Conservation (phyloP, 2,113 vertebrate species). For the Callipepla californica region DNA sequence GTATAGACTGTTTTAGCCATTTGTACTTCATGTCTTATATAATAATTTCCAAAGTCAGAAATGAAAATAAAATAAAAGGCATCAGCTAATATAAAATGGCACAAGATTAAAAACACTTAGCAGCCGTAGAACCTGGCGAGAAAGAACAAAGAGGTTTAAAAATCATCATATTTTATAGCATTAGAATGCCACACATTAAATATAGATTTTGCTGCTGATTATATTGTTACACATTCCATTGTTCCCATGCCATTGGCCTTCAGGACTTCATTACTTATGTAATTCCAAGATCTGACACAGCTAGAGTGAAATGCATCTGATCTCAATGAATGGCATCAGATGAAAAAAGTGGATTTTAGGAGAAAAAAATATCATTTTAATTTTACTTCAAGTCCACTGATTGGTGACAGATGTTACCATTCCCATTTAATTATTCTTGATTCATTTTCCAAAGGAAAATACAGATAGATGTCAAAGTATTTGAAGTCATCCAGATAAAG, state of each 20-base stretch:
- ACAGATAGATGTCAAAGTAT: conserved; percentile 75
- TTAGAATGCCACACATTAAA: conserved; percentile 74
- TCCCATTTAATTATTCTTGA: conserved; percentile 81
- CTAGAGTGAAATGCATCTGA: conserved; percentile 79
- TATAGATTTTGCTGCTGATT: conserved; percentile 79
- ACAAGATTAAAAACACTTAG: conserved; percentile 58
- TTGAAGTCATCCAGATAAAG: conserved; percentile 73
- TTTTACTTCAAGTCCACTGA: conserved; percentile 71
- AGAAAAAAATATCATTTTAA: conserved; percentile 74
- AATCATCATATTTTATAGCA: conserved; percentile 63
- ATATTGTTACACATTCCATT: conserved; percentile 82
- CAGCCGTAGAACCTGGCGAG: conserved; percentile 37
- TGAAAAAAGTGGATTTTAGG: conserved; percentile 68
- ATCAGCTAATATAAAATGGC: conserved; percentile 71
- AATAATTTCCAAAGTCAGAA: conserved; percentile 77
- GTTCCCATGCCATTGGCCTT: conserved; percentile 76
- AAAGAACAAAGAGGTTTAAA: conserved; percentile 77
- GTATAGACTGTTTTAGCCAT: conserved; percentile 71
- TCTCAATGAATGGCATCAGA: conserved; percentile 78
- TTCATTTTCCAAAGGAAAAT: conserved; percentile 78
- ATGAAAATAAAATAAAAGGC: conserved; percentile 65
- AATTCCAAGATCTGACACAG: conserved; percentile 77
- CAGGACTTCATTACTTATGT: conserved; percentile 77
- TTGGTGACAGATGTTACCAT: conserved; percentile 81
- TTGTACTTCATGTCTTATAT: conserved; percentile 71